Evolutionary conservation across 1,140 invertebrate species (phyloP).

Genomic region (Akabosia matsudoensis): DNA sequence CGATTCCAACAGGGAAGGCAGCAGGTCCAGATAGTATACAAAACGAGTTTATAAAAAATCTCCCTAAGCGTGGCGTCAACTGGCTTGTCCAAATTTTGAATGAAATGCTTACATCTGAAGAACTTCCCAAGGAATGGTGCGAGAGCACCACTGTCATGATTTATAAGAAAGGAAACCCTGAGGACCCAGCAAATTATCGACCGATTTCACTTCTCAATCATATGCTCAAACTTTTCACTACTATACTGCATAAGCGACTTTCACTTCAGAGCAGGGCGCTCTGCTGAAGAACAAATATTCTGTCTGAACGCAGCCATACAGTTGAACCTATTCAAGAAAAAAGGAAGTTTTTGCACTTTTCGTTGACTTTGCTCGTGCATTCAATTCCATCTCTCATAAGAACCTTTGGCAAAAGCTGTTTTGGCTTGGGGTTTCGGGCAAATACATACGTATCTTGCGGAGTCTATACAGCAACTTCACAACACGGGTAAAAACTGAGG

Average conservation of each 20-base stretch:
- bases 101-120: background rate
- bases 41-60: conserved; percentile 15
- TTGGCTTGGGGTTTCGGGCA: conserved; percentile 39
- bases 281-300: conserved; percentile 2
- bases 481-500: conserved; percentile 20
- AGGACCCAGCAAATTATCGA: conserved; percentile 24
- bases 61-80: background rate
- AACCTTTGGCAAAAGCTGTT: conserved; percentile 44
- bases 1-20: conserved; percentile 18
- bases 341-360: conserved; percentile 42
- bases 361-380: conserved; percentile 45
- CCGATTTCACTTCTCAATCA: conserved; percentile 25
- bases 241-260: background rate
- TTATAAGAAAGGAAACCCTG: conserved; percentile 25
- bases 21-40: conserved; percentile 27
- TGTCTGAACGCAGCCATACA: background rate
- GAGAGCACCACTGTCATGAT: conserved; percentile 26
- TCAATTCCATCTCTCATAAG: conserved; percentile 43
- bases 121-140: background rate
- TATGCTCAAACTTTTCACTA: conserved; percentile 23
- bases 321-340: background rate
- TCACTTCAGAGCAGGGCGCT: background rate
- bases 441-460: conserved; percentile 42
- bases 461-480: conserved; percentile 38
- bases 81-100: conserved; percentile 17